A percentile compares a stretch with the other conserved stretches of the same genome.
Conservation (phyloP, 2,888 invertebrate species). For the Watsonalla cultraria region DNA sequence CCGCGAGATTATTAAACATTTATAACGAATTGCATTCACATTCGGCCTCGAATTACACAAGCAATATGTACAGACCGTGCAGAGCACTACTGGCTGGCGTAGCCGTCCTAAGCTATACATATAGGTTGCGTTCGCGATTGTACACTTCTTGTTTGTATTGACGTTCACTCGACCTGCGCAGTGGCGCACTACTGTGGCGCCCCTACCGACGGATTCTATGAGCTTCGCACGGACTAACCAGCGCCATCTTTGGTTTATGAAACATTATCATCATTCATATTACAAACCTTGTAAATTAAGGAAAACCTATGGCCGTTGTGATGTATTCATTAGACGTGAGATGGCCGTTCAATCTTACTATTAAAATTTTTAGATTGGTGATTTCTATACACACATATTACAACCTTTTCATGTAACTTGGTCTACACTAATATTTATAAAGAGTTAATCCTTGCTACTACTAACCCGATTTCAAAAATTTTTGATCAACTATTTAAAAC, state of each 20-base stretch:
- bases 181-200: constrained; percentile 31
- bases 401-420: too few relatives aligned
- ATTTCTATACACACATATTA: too few relatives aligned
- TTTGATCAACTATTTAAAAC: too few relatives aligned
- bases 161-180: constrained; percentile 64
- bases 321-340: constrained; percentile 3
- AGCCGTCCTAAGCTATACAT: constrained; percentile 59
- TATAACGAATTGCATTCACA: constrained; percentile 53
- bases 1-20: constrained; percentile 50
- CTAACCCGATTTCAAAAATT: too few relatives aligned
- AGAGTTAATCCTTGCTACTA: too few relatives aligned
- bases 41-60: constrained; percentile 60
- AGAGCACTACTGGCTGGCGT: constrained; percentile 59
- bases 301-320: background rate
- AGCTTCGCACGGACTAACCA: constrained; percentile 1
- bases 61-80: constrained; percentile 62
- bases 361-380: background rate
- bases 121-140: constrained; percentile 49
- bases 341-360: constrained; percentile 6
- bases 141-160: constrained; percentile 70
- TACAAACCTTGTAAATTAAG: background rate
- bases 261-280: constrained; percentile 3
- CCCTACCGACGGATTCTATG: constrained; percentile 16
- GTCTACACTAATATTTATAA: too few relatives aligned
- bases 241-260: constrained; percentile 18